Conservation (phyloP, 2,888 invertebrate genomes). For the Calameuta pallipes region DNA sequence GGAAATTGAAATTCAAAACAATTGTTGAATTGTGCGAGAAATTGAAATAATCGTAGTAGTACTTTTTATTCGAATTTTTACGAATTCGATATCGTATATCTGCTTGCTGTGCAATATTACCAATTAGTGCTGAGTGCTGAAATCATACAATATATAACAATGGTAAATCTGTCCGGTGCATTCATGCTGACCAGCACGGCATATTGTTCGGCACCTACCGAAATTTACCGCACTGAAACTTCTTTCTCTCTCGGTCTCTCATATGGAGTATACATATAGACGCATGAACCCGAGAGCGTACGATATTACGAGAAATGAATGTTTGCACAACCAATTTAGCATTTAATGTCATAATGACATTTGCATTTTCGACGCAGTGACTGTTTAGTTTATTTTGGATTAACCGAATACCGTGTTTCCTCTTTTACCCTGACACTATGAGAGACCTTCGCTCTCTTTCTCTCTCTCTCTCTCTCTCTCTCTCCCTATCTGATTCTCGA, state of each 20-base stretch:
- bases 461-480: not conserved
- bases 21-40: not conserved
- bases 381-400: conserved; percentile 58
- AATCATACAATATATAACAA: not conserved
- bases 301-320: conserved; percentile 18
- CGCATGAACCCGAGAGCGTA: not conserved
- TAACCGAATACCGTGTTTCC: conserved; percentile 30
- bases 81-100: not conserved
- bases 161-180: not conserved
- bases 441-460: not conserved
- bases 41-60: not conserved
- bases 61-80: not conserved
- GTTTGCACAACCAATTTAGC: conserved; percentile 49
- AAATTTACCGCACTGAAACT: not conserved
- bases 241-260: not conserved
- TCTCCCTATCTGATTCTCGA: not conserved
- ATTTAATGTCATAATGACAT: conserved; percentile 60
- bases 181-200: not conserved
- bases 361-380: conserved; percentile 44
- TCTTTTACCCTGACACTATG: not conserved
- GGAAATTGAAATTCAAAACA: not conserved
- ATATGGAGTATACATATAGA: not conserved
- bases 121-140: not conserved
- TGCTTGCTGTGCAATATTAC: not conserved
- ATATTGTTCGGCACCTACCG: not conserved